phyloP scores from a whole-genome alignment of 2,888 invertebrate species.

The Bedellia somnulentella region DNA sequence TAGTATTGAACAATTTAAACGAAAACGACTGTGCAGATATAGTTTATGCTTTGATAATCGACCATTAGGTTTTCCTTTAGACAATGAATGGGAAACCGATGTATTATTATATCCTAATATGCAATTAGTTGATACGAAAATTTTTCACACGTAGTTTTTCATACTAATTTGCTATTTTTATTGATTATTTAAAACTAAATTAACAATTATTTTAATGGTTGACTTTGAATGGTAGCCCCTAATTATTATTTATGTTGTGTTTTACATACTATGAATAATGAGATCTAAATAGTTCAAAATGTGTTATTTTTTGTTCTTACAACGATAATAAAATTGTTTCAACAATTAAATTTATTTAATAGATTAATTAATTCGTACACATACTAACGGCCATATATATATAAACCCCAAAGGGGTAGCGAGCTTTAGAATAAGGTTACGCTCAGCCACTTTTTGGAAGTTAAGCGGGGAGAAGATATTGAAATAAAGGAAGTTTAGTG shows the following conservation, averaged over 20 bases:
- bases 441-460: no score
- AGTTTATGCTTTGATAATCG: slow-evolving; percentile 33
- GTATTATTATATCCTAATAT: slow-evolving; percentile 57
- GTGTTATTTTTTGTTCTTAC: neutral
- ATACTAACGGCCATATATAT: no score
- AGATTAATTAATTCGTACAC: no score
- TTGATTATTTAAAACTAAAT: neutral
- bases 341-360: no score
- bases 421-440: no score
- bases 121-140: slow-evolving; percentile 49
- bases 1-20: slow-evolving; percentile 4
- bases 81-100: slow-evolving; percentile 48
- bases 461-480: no score
- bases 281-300: neutral
- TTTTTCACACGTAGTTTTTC: slow-evolving; percentile 39
- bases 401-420: no score
- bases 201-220: neutral
- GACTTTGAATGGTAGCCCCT: neutral
- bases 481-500: no score
- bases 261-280: neutral
- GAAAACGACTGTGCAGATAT: slow-evolving; percentile 22
- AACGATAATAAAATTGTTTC: no score
- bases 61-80: slow-evolving; percentile 65
- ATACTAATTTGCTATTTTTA: neutral
- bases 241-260: neutral